These are phyloP conservation scores for Pantala flavescens DNA, from an alignment of 1,140 invertebrate species.

Conservation along the genomic window DNA sequence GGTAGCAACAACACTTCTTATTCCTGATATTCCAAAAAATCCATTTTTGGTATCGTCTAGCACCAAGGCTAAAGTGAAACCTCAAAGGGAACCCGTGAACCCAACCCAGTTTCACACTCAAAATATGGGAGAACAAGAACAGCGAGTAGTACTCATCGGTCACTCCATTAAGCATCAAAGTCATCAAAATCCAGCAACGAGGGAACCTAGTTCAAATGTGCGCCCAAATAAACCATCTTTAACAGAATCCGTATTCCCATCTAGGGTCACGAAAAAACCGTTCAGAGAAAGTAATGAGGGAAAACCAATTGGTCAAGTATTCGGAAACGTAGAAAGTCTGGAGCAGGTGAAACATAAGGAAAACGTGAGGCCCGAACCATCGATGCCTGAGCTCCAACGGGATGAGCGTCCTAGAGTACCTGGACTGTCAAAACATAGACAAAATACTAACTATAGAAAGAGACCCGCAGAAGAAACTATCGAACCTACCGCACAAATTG, in stretches of 20 bases:
- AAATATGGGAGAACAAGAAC: too few relatives aligned
- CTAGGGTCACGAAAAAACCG: not conserved
- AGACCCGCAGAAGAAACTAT: not conserved
- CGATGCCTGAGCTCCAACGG: not conserved
- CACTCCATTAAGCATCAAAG: too few relatives aligned
- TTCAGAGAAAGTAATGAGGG: not conserved
- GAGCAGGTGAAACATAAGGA: not conserved
- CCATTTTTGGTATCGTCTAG: too few relatives aligned
- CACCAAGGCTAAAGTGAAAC: not conserved
- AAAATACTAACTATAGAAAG: not conserved
- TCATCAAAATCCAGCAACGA: too few relatives aligned
- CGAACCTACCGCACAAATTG: not conserved
- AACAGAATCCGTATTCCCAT: too few relatives aligned
- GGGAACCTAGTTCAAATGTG: too few relatives aligned
- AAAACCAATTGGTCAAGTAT: not conserved
- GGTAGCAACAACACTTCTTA: too few relatives aligned
- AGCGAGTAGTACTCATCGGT: too few relatives aligned
- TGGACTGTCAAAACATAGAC: not conserved
- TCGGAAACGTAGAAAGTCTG: not conserved
- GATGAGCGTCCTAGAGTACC: not conserved
- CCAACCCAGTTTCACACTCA: too few relatives aligned
- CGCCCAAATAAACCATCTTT: too few relatives aligned
- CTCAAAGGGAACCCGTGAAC: not conserved
- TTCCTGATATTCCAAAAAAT: too few relatives aligned
- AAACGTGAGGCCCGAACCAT: not conserved